A percentile compares a stretch with the other conserved stretches of the same genome.
phyloP scores from a whole-genome alignment of 2,113 vertebrate genomes.

The Ciconia maguari region DNA sequence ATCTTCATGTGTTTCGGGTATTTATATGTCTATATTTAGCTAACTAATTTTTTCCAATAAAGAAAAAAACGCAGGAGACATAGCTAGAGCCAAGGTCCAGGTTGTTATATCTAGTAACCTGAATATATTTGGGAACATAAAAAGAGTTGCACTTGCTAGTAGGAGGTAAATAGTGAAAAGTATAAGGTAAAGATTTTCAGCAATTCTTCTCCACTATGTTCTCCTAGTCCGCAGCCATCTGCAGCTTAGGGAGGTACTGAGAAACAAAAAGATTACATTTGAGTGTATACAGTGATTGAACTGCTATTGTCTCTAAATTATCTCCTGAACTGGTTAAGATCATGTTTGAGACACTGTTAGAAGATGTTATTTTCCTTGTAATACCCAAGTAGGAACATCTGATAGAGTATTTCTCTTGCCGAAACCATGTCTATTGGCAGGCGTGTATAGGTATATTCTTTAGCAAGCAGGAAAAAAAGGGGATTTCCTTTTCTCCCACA shows the following conservation, averaged over 20 bases:
- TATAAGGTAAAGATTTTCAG: background rate
- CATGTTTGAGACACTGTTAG: background rate
- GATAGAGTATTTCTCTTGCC: background rate
- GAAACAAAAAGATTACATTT: background rate
- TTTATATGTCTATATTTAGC: background rate
- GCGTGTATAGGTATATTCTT: background rate
- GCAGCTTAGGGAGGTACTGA: background rate
- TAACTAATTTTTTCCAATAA: background rate
- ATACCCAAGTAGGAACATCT: background rate
- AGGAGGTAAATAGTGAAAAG: background rate
- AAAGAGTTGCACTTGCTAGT: accelerated
- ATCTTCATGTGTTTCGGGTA: background rate
- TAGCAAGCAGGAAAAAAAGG: background rate
- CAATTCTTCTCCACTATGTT: accelerated
- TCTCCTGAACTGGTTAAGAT: background rate
- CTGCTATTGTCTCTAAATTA: background rate
- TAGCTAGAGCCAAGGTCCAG: background rate
- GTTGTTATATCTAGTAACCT: background rate
- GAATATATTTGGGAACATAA: background rate
- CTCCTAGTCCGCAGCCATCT: background rate
- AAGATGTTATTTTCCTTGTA: background rate
- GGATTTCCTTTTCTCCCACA: background rate
- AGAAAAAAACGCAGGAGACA: background rate
- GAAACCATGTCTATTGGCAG: background rate
- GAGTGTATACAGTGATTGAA: background rate